A percentile compares a stretch with the other conserved stretches of the same genome.
Conservation (phyloP, 1,140 invertebrate genomes). For the Caenorhabditis inopinata region DNA sequence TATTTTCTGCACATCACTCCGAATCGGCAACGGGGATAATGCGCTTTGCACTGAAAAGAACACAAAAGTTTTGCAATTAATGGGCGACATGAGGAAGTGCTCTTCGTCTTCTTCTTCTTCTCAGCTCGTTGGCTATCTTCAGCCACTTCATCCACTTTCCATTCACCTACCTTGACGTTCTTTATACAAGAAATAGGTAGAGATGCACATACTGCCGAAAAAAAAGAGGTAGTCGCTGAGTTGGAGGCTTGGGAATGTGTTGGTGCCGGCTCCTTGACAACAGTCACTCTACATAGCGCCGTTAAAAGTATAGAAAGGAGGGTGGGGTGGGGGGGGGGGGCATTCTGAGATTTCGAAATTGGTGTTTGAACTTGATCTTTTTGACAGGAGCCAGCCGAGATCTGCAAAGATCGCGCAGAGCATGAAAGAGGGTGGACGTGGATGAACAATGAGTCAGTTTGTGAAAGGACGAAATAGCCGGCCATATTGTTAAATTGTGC, state of each 20-base stretch:
- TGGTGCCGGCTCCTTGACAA: not conserved
- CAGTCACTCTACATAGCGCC: conserved; percentile 2
- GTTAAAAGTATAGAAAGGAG: too few species aligned
- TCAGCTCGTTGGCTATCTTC: not conserved
- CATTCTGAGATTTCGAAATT: conserved; percentile 3
- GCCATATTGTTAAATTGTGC: not conserved
- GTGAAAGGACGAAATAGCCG: not conserved
- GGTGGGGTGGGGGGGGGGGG: not conserved
- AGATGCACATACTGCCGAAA: not conserved
- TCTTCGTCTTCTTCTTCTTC: not conserved
- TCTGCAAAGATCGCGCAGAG: not conserved
- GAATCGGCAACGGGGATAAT: not conserved
- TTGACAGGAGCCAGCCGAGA: not conserved
- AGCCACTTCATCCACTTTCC: not conserved
- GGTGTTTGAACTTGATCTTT: conserved; percentile 30
- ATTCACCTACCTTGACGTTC: conserved; percentile 7
- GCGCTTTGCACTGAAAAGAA: not conserved
- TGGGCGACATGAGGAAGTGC: conserved; percentile 5
- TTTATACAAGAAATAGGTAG: conserved; percentile 21
- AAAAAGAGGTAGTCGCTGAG: not conserved
- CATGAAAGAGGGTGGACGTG: conserved; percentile 4
- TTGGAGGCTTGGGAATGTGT: not conserved
- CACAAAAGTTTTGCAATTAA: conserved; percentile 11
- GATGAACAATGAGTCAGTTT: not conserved
- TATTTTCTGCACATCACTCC: not conserved